phyloP scores from a whole-genome alignment of 1,140 invertebrate genomes.

The Danaus melanippus region DNA sequence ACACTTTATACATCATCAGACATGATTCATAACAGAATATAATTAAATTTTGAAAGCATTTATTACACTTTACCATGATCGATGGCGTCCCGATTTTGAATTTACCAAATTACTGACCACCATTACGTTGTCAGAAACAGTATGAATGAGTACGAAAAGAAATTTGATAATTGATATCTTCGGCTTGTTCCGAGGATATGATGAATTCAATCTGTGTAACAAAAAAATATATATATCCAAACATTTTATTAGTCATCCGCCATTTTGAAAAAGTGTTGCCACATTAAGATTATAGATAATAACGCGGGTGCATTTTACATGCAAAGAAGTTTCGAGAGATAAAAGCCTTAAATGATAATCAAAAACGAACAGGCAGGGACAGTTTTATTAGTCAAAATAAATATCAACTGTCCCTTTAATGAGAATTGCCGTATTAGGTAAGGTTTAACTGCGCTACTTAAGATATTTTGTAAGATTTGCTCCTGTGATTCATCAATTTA shows the following conservation, averaged over 20 bases:
- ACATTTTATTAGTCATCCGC: too few species aligned
- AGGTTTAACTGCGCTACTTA: background rate
- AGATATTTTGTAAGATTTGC: background rate
- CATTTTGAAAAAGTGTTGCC: slow-evolving; percentile 8
- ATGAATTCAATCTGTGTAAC: too few species aligned
- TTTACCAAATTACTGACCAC: slow-evolving; percentile 17
- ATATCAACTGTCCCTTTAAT: slow-evolving; percentile 10
- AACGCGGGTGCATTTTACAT: slow-evolving; percentile 22
- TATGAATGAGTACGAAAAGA: slow-evolving; percentile 8
- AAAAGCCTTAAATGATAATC: too few species aligned
- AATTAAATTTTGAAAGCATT: slow-evolving; percentile 26
- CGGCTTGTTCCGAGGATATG: too few species aligned
- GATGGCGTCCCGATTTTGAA: slow-evolving; percentile 27
- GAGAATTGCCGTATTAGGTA: slow-evolving; percentile 9
- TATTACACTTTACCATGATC: slow-evolving; percentile 25
- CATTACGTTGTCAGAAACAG: slow-evolving; percentile 9
- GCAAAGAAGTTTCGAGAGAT: background rate
- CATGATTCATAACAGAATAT: slow-evolving; percentile 9
- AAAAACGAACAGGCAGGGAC: background rate
- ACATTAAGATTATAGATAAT: slow-evolving; percentile 13
- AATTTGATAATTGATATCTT: slow-evolving; percentile 1
- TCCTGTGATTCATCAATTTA: background rate
- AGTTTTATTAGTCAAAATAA: slow-evolving; percentile 14
- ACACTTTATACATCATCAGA: too few species aligned
- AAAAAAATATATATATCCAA: too few species aligned